Percentiles rank a stretch among this genome's conserved stretches.
Conservation (phyloP, 2,113 vertebrate genomes). For the Oryzias melastigma region DNA sequence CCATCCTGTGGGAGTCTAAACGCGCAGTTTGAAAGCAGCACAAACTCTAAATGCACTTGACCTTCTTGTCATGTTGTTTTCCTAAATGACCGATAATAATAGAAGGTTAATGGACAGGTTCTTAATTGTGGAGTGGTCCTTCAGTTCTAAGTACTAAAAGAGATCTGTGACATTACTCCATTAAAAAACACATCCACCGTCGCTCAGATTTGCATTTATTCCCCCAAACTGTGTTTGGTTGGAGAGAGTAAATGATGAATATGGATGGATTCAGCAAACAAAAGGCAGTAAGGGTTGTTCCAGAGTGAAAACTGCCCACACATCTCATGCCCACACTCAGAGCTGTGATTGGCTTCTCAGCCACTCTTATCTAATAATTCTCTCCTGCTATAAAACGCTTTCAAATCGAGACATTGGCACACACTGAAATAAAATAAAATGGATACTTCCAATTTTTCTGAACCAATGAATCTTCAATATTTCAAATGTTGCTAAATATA, state of each 20-base stretch:
- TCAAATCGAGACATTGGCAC: neutral
- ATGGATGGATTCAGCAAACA: constrained; percentile 34
- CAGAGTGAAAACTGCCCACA: constrained; percentile 53
- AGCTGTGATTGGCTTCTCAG: constrained; percentile 38
- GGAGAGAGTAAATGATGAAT: constrained; percentile 29
- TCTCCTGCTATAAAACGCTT: constrained; percentile 3
- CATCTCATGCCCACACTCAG: constrained; percentile 40
- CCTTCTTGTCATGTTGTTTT: constrained; percentile 22
- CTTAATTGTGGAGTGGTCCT: constrained; percentile 14
- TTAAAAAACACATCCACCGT: constrained; percentile 8
- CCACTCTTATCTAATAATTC: constrained; percentile 19
- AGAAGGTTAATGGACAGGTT: constrained; percentile 25
- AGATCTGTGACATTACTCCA: neutral
- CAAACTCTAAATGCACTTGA: constrained; percentile 29
- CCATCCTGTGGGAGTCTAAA: neutral
- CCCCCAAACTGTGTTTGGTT: neutral
- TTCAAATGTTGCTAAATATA: too few species aligned
- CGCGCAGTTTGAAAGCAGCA: constrained; percentile 4
- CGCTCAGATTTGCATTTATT: constrained; percentile 33
- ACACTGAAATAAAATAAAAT: too few species aligned
- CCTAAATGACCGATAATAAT: constrained; percentile 12
- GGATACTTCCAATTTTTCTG: too few species aligned
- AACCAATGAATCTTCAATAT: too few species aligned
- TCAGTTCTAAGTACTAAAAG: neutral
- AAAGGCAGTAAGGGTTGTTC: constrained; percentile 35